phyloP scores from a whole-genome alignment of 2,888 invertebrate species.

The Drosophila neonasuta region DNA sequence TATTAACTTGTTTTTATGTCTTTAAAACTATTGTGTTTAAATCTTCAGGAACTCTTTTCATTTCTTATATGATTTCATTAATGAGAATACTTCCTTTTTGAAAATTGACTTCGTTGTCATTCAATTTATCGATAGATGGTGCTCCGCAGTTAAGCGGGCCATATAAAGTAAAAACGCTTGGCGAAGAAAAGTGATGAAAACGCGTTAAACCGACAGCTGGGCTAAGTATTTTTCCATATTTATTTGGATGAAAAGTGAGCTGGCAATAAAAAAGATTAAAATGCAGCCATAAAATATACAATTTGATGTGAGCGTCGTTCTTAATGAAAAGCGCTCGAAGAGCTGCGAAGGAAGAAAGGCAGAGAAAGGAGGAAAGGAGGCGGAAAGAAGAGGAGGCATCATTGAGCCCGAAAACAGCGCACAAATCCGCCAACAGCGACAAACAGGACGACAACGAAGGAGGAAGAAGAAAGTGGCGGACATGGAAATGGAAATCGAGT shows the following conservation, averaged over 20 bases:
- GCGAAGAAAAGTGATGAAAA: slow-evolving; percentile 8
- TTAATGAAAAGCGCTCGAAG: slow-evolving; percentile 62
- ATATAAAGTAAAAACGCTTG: neutral
- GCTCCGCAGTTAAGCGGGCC: neutral
- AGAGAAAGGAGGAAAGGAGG: neutral
- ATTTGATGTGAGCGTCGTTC: slow-evolving; percentile 56
- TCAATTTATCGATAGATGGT: slow-evolving; percentile 7
- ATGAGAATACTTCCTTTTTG: neutral
- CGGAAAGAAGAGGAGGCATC: neutral
- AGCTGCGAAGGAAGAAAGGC: neutral
- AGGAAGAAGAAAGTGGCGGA: neutral
- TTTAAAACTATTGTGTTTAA: too few species aligned
- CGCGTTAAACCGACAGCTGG: slow-evolving; percentile 9
- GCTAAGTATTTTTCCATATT: slow-evolving; percentile 25
- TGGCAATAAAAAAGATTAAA: slow-evolving; percentile 62
- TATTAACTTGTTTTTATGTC: too few species aligned
- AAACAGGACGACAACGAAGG: slow-evolving; percentile 16
- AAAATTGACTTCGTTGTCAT: neutral
- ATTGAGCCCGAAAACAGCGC: slow-evolving; percentile 21
- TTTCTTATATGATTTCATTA: neutral
- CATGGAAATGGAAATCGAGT: neutral
- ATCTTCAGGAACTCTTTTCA: neutral
- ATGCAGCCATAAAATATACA: slow-evolving; percentile 65
- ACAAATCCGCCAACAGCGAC: slow-evolving; percentile 30
- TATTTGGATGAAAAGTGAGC: slow-evolving; percentile 32